Evolutionary conservation across 2,888 invertebrate genomes (phyloP), one percentile per base, ranked within the genome.

Genomic region (Emmelina monodactyla): DNA sequence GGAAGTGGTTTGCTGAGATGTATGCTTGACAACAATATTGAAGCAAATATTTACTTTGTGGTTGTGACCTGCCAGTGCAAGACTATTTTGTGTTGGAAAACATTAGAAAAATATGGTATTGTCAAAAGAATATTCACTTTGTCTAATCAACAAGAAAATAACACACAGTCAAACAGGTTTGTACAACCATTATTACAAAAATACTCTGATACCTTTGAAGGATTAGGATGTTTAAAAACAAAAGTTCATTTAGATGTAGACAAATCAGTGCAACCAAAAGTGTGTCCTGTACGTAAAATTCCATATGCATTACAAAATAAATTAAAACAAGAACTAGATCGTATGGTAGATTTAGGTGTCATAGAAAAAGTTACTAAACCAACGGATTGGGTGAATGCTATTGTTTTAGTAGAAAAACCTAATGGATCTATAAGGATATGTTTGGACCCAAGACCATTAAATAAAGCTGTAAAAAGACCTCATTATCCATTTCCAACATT

Each of bases 331-430:
- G 47, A 47, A 31, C 33, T 45, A 14, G 36, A 43, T 7, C 39
- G 35, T 14, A 42, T 47, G 45, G 47, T 40, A 29, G 25, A 40
- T 13, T 32, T 46, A 33, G 37, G 33, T 37, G 43, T 46, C 36
- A 45, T 47, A 11, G 28, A 13, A 1, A 43, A 43, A 34, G 43
- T 45, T 31, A 38, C 38, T 19, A 32, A 45, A 13, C 46, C 45
- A 32, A 46, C 46, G 6, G 32, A 35, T 7, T 46, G 42, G 43
- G 41, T 46, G 9, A 42, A 33, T 38, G 37, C 37, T 25, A 15
- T 46, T 22, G 31, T 41, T 9, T 12, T 40, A 25, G 33, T 37
- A 11, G 39, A 38, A 40, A 46, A 44, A 32, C 38, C 42, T 29
- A 44, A 44, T 41, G 40, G 42, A 28, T 32, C 35, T 28, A 31